Base-by-base conservation (phyloP, 2,888 invertebrate species). In the Belgica antarctica region DNA sequence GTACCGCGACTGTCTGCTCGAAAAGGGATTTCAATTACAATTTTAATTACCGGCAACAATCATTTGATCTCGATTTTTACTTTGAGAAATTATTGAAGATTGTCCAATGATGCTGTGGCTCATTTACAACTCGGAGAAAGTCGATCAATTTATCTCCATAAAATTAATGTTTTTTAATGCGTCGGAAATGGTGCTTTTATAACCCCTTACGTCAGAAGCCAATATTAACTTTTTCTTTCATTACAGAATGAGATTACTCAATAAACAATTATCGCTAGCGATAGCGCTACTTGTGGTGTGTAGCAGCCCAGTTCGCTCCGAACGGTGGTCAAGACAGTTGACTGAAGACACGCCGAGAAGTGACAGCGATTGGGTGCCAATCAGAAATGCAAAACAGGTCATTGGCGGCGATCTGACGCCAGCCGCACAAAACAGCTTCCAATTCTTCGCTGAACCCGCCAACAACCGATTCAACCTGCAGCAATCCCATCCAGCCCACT, bases 291-390 rank as follows among this genome's bases (percentile, higher is more conserved):
- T 70, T 7, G 59, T 12, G 5, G 8, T 59, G 10, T 36, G 59
- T 24, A 52, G 24, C 57, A 61, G 22, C 10, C 15, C 25, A 31
- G 72, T 74, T 28, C 72, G 74, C 24, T 75, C 75, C 1, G 76
- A 76, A 10, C 77, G 80, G 73, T 80, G 80, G 80, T 80, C 80
- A 25, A 74, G 79, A 1, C 80, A 80, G 72, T 71, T 80, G 71
- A 76, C 72, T 77, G 62, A 73, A 75, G 7, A 75, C 74, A n/a
- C 76, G 73, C 47, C 47, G 10, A 78, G 78, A 72, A 76, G 77
- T 19, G 79, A 77, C 72, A 72, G 71, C 52, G 85, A 85, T 71
- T 86, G 85, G 85, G 80, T 85, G 70, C 85, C 85, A 12, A 76
- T 85, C 28, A 41, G 74, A 36, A 78, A 76, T 73, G 79, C 74